Percentiles rank a stretch among this genome's conserved stretches.
phyloP scores from a whole-genome alignment of 2,888 invertebrate species.

The Linnaemya vulpina region DNA sequence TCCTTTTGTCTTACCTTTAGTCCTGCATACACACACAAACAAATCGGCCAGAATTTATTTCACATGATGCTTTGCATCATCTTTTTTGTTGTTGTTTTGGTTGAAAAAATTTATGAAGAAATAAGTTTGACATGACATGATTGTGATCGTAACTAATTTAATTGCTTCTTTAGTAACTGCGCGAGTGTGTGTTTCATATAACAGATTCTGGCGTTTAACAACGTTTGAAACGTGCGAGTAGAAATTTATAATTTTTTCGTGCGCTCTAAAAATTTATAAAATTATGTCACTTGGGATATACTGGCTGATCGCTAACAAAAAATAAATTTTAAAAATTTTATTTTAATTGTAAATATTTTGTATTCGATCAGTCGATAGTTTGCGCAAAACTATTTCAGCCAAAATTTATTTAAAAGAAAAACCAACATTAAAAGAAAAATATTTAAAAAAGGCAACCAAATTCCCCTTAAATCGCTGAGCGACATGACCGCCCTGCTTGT shows the following conservation, averaged over 20 bases:
- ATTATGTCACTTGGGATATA: no score
- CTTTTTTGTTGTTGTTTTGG: conserved; percentile 14
- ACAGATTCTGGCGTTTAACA: conserved; percentile 14
- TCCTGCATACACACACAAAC: conserved; percentile 46
- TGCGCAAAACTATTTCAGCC: no score
- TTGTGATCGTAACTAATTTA: conserved; percentile 74
- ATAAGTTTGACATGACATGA: conserved; percentile 66
- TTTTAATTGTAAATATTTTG: no score
- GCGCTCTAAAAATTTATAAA: no score
- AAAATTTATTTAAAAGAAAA: background rate
- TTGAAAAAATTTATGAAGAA: conserved; percentile 30
- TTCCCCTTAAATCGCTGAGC: background rate
- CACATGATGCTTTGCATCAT: background rate
- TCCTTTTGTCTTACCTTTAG: background rate
- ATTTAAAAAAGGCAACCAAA: background rate
- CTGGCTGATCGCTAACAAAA: no score
- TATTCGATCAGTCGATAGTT: no score
- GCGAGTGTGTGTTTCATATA: background rate
- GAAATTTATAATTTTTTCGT: conserved; percentile 28
- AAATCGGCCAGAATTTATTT: conserved; percentile 52
- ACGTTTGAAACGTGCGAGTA: conserved; percentile 8
- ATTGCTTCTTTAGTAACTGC: conserved; percentile 66
- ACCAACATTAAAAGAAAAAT: background rate
- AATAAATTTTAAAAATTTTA: no score
- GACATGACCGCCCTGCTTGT: conserved; percentile 35